phyloP scores from a whole-genome alignment of 2,113 vertebrate species.

The Lontra canadensis region DNA sequence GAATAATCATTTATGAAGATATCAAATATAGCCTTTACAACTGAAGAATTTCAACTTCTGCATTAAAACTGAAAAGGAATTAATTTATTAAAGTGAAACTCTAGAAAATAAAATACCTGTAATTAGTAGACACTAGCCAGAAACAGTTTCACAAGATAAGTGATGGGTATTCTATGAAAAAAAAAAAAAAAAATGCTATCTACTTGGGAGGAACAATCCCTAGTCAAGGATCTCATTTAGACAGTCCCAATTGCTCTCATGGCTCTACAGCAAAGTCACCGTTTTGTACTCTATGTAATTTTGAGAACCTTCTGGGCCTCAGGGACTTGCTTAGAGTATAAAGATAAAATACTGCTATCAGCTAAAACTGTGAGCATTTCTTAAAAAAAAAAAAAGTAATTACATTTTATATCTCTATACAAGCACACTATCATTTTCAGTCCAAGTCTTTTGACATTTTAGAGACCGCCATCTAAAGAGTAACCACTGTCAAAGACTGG shows the following conservation, averaged over 20 bases:
- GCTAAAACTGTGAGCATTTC: neutral
- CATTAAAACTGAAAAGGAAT: neutral
- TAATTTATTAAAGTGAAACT: neutral
- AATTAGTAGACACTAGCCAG: neutral
- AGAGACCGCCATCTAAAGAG: neutral
- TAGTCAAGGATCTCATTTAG: neutral
- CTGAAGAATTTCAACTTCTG: neutral
- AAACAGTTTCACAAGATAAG: neutral
- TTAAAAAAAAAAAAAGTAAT: neutral
- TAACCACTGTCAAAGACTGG: neutral
- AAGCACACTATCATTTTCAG: neutral
- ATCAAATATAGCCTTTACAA: neutral
- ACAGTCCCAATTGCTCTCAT: neutral
- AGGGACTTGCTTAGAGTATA: neutral
- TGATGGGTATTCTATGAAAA: neutral
- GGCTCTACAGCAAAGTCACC: neutral
- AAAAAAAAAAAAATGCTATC: neutral
- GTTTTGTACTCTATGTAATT: neutral
- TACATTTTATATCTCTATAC: neutral
- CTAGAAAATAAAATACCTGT: neutral
- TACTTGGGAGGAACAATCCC: neutral
- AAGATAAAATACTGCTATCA: neutral
- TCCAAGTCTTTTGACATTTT: neutral
- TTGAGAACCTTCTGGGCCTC: neutral
- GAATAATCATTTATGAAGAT: neutral